Evolutionary conservation across 2,113 vertebrate genomes (phyloP).

Genomic region (Tachysurus vachellii): DNA sequence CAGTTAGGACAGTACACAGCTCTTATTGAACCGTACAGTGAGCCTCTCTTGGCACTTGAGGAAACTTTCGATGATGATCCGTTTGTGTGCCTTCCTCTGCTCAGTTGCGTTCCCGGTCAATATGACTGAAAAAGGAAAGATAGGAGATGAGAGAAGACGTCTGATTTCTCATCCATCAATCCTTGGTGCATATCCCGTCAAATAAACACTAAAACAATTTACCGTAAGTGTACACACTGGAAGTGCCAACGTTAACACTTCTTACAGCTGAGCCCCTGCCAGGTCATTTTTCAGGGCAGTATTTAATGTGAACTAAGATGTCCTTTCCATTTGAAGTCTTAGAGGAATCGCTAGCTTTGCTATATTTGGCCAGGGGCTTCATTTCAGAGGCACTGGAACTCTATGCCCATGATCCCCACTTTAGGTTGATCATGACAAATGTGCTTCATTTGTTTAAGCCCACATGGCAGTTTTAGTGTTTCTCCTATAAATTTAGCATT

Average conservation of each 20-base stretch:
- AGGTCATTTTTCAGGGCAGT: conserved; percentile 83
- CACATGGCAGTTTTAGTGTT: conserved; percentile 89
- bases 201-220: conserved; percentile 94
- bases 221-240: conserved; percentile 87
- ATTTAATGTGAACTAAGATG: conserved; percentile 85
- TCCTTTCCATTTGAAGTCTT: conserved; percentile 85
- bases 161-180: conserved; percentile 86
- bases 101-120: conserved; percentile 63
- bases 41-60: conserved; percentile 20
- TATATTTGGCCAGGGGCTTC: conserved; percentile 87
- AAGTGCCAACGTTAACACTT: conserved; percentile 94
- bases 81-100: neutral
- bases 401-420: conserved; percentile 77
- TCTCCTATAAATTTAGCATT: conserved; percentile 86
- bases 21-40: neutral
- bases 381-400: conserved; percentile 73
- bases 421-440: conserved; percentile 84
- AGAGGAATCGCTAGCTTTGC: conserved; percentile 81
- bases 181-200: conserved; percentile 86
- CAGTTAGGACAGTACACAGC: neutral
- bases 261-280: conserved; percentile 82
- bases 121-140: conserved; percentile 93
- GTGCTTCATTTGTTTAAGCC: conserved; percentile 84
- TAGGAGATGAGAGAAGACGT: conserved; percentile 69
- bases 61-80: conserved; percentile 24